Conservation (phyloP, 2,888 invertebrate genomes). For the Andrena praecox region DNA sequence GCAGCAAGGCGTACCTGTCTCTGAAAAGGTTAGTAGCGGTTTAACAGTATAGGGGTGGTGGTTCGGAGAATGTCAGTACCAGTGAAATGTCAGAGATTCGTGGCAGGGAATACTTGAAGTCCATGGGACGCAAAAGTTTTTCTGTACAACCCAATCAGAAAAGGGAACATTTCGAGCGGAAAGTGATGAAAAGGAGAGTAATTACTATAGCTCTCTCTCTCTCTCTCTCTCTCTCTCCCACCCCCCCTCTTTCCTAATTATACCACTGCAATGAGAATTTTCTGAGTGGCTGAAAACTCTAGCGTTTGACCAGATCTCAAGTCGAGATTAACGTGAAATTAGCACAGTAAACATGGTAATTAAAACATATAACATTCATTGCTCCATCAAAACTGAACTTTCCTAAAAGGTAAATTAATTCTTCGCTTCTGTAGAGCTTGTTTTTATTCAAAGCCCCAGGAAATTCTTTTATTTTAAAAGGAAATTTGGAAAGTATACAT, state of each 20-base stretch:
- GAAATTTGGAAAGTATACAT: too few relatives aligned
- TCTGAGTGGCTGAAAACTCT: conserved; percentile 16
- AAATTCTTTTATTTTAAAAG: not conserved
- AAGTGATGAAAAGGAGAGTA: conserved; percentile 17
- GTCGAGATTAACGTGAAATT: conserved; percentile 28
- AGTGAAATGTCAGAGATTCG: not conserved
- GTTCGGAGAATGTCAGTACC: too few relatives aligned
- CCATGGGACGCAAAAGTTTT: not conserved
- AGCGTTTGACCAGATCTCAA: not conserved
- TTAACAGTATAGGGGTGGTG: not conserved
- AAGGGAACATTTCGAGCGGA: not conserved
- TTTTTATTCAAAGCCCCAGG: not conserved
- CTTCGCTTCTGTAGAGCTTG: not conserved
- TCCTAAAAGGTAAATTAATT: not conserved
- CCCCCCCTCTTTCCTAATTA: conserved; percentile 16
- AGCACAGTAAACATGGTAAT: conserved; percentile 22
- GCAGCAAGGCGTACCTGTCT: conserved; percentile 79
- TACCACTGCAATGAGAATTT: conserved; percentile 24
- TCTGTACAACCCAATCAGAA: too few relatives aligned
- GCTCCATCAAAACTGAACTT: not conserved
- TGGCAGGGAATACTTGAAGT: not conserved
- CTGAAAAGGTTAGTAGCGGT: conserved; percentile 77
- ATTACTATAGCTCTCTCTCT: conserved; percentile 18
- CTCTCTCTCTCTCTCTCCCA: too few relatives aligned
- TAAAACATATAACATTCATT: conserved; percentile 40